Evolutionary conservation across 2,113 vertebrate species (phyloP).

Genomic region (Sarotherodon lohbergeri): DNA sequence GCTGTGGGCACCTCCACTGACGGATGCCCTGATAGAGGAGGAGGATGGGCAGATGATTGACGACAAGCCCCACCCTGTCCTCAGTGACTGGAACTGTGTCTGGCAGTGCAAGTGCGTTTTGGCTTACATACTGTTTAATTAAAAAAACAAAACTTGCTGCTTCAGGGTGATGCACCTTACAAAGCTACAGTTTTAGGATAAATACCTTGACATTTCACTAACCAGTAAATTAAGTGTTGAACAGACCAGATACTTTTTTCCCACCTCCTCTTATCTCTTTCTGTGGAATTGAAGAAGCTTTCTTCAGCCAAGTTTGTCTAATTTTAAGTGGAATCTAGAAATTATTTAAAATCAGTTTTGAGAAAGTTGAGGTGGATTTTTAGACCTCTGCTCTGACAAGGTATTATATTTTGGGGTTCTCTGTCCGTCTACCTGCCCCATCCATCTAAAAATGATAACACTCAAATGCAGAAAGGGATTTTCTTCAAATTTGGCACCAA

Average conservation of each 20-base stretch:
- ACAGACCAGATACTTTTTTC: not conserved
- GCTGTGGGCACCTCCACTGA: conserved; percentile 89
- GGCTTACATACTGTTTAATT: not conserved
- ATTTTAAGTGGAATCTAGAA: not conserved
- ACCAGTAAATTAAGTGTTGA: not conserved
- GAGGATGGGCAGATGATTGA: conserved; percentile 76
- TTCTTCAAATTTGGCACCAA: not conserved
- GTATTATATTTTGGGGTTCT: not conserved
- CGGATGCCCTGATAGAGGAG: conserved; percentile 85
- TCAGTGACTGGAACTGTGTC: conserved; percentile 96
- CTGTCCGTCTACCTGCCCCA: not conserved
- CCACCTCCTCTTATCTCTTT: not conserved
- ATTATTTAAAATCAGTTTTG: not conserved
- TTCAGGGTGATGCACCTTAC: not conserved
- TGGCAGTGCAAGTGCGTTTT: conserved; percentile 95
- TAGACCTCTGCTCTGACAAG: not conserved
- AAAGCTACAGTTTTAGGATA: not conserved
- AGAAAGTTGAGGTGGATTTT: not conserved
- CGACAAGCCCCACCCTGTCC: conserved; percentile 80
- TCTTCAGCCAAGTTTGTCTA: not conserved
- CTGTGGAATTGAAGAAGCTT: not conserved
- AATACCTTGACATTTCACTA: not conserved
- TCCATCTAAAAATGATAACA: not conserved
- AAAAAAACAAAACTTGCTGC: not conserved
- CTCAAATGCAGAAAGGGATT: not conserved